Evolutionary conservation across 2,888 invertebrate species (phyloP).

Genomic region (Cosmia pyralina): DNA sequence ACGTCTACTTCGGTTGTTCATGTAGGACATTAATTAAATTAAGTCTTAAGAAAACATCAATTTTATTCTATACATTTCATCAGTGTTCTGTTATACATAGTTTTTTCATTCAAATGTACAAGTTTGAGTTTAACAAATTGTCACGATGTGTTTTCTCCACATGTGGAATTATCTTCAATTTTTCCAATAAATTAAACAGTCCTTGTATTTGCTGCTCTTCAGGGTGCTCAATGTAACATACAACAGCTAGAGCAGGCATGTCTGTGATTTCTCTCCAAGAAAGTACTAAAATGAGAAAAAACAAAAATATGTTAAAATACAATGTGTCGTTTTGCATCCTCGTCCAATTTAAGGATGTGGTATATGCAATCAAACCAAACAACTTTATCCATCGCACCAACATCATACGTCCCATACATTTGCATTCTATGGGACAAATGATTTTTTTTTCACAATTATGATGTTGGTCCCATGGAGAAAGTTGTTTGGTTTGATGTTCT

Average conservation of each 20-base stretch:
- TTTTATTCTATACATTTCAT: constrained; percentile 3
- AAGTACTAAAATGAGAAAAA: constrained; percentile 78
- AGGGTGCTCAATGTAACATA: constrained; percentile 81
- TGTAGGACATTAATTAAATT: background rate
- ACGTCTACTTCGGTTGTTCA: no score
- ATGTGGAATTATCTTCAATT: constrained; percentile 75
- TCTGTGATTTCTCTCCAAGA: constrained; percentile 79
- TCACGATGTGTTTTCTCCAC: constrained; percentile 65
- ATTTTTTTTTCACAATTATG: no score
- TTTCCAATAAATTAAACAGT: constrained; percentile 76
- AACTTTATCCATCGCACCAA: no score
- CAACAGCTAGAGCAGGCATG: constrained; percentile 75
- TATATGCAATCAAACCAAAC: no score
- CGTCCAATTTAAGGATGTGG: no score
- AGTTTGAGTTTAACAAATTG: constrained; percentile 79
- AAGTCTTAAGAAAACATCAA: background rate
- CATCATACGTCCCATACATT: no score
- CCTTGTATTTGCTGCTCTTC: constrained; percentile 79
- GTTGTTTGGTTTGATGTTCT: no score
- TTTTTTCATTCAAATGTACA: constrained; percentile 79
- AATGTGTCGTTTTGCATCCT: no score
- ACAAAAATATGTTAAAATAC: background rate
- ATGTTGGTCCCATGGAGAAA: no score
- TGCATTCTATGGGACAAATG: no score
- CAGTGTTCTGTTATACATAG: background rate